These are phyloP conservation scores for Vesta saturnalis DNA, from an alignment of 2,888 invertebrate genomes.

Conservation along the genomic window DNA sequence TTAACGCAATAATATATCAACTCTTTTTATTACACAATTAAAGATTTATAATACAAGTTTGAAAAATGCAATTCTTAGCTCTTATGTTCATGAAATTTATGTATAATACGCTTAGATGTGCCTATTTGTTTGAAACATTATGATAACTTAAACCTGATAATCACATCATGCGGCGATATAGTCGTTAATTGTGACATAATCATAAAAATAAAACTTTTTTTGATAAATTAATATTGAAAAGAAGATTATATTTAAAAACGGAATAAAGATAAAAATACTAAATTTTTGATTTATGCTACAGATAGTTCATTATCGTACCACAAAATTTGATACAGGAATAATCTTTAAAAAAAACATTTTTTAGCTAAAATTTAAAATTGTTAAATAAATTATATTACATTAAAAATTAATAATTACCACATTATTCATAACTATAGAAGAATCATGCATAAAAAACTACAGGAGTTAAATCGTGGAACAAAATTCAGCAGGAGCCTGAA, in stretches of 20 bases:
- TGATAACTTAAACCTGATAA: conserved; percentile 20
- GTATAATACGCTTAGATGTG: neutral
- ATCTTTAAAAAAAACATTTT: conserved; percentile 4
- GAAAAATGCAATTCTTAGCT: neutral
- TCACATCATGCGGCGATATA: conserved; percentile 20
- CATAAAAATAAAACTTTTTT: conserved; percentile 13
- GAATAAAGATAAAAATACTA: conserved; percentile 16
- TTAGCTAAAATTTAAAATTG: neutral
- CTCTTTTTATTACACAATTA: conserved; percentile 7
- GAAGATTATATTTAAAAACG: conserved; percentile 19
- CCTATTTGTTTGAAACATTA: neutral
- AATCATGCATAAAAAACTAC: conserved; percentile 5
- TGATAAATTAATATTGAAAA: conserved; percentile 22
- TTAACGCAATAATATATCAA: neutral
- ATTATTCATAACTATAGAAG: neutral
- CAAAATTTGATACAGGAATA: conserved; percentile 20
- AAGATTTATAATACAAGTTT: neutral
- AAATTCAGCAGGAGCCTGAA: conserved; percentile 13
- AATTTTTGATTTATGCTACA: conserved; percentile 25
- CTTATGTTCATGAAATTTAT: conserved; percentile 3
- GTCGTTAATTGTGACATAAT: conserved; percentile 30
- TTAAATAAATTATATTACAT: conserved; percentile 15
- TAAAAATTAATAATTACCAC: conserved; percentile 9
- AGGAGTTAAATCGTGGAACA: conserved; percentile 12
- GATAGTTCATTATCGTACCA: conserved; percentile 17